phyloP scores from a whole-genome alignment of 2,113 vertebrate genomes.

The Tor tambroides region DNA sequence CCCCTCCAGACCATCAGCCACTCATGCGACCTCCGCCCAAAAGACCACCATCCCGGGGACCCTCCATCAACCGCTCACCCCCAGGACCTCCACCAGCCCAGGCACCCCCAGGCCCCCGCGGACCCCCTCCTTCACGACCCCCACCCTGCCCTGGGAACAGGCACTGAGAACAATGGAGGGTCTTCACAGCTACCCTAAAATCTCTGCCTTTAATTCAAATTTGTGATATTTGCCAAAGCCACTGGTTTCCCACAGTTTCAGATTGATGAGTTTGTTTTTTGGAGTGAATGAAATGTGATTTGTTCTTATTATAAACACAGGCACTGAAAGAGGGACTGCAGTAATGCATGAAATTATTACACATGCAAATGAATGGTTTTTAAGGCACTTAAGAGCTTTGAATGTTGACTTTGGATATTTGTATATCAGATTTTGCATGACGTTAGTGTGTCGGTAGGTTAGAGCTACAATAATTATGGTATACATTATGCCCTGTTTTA shows the following conservation, averaged over 20 bases:
- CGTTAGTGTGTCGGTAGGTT: not conserved
- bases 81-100: conserved; percentile 78
- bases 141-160: conserved; percentile 72
- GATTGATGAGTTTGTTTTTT: conserved; percentile 57
- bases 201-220: conserved; percentile 26
- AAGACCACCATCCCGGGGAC: conserved; percentile 64
- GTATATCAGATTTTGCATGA: not conserved
- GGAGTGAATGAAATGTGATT: not conserved
- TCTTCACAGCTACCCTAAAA: conserved; percentile 42
- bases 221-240: conserved; percentile 58
- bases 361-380: not conserved
- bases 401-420: conserved; percentile 37
- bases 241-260: conserved; percentile 42
- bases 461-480: not conserved
- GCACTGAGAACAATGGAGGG: conserved; percentile 58
- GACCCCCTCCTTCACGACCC: conserved; percentile 77
- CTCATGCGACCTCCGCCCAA: conserved; percentile 65
- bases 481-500: conserved; percentile 7
- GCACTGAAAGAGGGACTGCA: not conserved
- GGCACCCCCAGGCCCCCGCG: conserved; percentile 72
- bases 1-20: conserved; percentile 65
- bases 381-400: conserved; percentile 9
- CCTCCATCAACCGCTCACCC: conserved; percentile 71
- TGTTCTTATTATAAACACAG: not conserved
- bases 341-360: not conserved